Evolutionary conservation across 1,140 invertebrate genomes (phyloP).

Genomic region (Venustaconcha ellipsiformis): DNA sequence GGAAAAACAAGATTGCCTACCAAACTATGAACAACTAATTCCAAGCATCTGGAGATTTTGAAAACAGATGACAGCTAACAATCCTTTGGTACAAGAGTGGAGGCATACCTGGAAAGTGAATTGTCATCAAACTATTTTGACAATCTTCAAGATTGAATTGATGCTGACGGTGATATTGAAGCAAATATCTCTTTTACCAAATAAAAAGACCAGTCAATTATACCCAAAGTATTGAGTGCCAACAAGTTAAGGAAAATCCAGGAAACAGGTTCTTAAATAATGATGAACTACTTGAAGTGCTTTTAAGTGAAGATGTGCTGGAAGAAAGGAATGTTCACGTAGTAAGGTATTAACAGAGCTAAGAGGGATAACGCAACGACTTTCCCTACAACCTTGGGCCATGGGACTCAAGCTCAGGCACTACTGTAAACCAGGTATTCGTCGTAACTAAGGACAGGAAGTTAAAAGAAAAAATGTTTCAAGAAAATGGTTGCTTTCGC

Average conservation of each 20-base stretch:
- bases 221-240: neutral
- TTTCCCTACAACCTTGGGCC: constrained; percentile 3
- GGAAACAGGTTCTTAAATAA: neutral
- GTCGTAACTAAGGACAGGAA: no score
- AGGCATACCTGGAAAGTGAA: no score
- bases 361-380: neutral
- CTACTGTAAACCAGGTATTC: no score
- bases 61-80: no score
- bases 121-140: neutral
- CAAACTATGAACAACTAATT: no score
- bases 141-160: neutral
- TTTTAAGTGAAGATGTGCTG: neutral
- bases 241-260: neutral
- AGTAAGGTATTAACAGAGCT: neutral
- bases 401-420: neutral
- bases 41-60: no score
- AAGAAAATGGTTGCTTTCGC: no score
- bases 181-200: neutral
- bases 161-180: neutral
- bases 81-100: no score
- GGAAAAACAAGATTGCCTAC: no score
- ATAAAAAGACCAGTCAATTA: neutral
- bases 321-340: neutral
- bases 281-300: no score
- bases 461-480: no score